Base-by-base conservation (phyloP, 2,888 invertebrate species). In the Phania funesta region DNA sequence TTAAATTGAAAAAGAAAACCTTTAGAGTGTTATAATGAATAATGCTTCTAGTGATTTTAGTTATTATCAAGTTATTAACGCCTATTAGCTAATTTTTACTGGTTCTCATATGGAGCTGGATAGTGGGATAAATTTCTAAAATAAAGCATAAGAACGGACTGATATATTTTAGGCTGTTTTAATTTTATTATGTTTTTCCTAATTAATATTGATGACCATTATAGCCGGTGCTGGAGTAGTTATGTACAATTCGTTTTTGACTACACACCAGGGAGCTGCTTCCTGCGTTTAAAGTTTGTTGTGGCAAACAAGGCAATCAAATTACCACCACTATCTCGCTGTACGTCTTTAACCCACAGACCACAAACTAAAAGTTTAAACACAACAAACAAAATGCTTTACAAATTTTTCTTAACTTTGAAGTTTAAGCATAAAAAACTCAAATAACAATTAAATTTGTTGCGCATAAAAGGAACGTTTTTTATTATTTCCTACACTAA, bases 371-470 rank as follows among this genome's bases (percentile, higher is more conserved):
- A 71, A 71, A 64, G 22, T 70, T 77, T 71, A 3, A 58, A 56
- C 26, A 44, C 24, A 3, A 8, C 5, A 32, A 32, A 20, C 41
- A 24, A 50, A 62, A 52, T 52, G 54, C 32, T 46, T 64, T 35
- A 16, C 58, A 67, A 75, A 67, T 48, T 58, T 29, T 38, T 75
- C 67, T 58, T 65, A 50, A 20, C 75, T 58, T 65, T 41, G 32
- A 54, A 74, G n/a, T n/a, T n/a, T 6, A 54, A 64, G 18, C 6
- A 6, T 50, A 64, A 56, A 62, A 4, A 29, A 35, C 29, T 46
- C 41, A 50, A 44, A 62, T 29, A 73, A 62, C 48, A 60, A 35
- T 13, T 18, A 32, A 52, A 11, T 20, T 24, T 52, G 16, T 52
- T 54, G 16, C 5, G 11, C 2, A 67, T 6, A 67, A 60, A 50